Evolutionary conservation across 2,888 invertebrate genomes (phyloP).

Genomic region (Camptogramma bilineatum): DNA sequence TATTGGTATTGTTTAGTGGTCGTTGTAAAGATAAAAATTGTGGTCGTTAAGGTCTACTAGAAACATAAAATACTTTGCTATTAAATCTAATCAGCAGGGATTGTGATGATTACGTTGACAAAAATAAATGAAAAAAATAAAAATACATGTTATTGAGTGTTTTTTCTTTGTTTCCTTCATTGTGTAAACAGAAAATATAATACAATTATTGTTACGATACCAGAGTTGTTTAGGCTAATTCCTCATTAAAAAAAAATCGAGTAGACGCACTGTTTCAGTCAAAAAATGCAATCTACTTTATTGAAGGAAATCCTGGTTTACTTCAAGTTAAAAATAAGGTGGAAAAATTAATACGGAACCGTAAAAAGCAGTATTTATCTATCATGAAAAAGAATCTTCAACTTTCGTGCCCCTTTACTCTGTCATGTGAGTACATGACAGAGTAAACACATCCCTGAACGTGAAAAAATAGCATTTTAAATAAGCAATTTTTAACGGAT

Average conservation of each 20-base stretch:
- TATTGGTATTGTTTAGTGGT: constrained; percentile 23
- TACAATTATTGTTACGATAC: too few relatives aligned
- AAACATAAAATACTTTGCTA: constrained; percentile 22
- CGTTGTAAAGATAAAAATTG: constrained; percentile 26
- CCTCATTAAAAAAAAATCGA: too few relatives aligned
- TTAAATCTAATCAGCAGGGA: background rate
- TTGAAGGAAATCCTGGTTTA: too few relatives aligned
- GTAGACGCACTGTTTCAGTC: too few relatives aligned
- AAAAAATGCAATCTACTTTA: too few relatives aligned
- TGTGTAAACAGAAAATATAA: too few relatives aligned
- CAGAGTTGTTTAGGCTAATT: too few relatives aligned
- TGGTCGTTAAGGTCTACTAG: constrained; percentile 7
- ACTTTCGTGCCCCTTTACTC: constrained; percentile 45
- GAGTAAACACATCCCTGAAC: constrained; percentile 55
- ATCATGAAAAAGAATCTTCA: constrained; percentile 15
- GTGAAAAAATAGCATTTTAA: constrained; percentile 71
- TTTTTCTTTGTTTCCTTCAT: too few relatives aligned
- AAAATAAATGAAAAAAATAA: background rate
- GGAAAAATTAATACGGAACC: too few relatives aligned
- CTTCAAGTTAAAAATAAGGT: too few relatives aligned
- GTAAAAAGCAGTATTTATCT: too few relatives aligned
- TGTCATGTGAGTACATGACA: constrained; percentile 53
- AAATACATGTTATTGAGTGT: too few relatives aligned
- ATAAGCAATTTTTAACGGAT: constrained; percentile 79
- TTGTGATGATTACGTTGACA: background rate